Percentiles rank a stretch among this genome's conserved stretches.
Conservation (phyloP, 1,140 invertebrate species). For the Mya arenaria region DNA sequence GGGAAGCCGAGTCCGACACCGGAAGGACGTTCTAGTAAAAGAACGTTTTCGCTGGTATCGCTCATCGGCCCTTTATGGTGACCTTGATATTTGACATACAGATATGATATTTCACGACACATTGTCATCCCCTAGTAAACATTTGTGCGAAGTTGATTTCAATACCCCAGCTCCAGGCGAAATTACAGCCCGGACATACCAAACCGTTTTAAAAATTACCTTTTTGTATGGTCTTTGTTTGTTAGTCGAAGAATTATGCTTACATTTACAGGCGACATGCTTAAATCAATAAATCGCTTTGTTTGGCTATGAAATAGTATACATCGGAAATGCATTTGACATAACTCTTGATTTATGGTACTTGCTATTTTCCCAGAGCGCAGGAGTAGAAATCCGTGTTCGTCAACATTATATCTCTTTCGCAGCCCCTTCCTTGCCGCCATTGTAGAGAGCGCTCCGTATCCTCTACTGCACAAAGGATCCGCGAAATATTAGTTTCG, state of each 20-base stretch:
- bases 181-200: too few species aligned
- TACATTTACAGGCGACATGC: background rate
- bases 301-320: background rate
- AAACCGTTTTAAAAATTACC: too few species aligned
- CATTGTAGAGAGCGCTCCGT: slow-evolving; percentile 64
- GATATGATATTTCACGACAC: too few species aligned
- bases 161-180: too few species aligned
- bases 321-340: background rate
- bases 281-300: background rate
- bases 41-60: too few species aligned
- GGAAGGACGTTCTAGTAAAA: too few species aligned
- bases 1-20: too few species aligned
- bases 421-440: slow-evolving; percentile 50
- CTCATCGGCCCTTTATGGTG: too few species aligned
- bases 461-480: slow-evolving; percentile 60
- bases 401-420: slow-evolving; percentile 60
- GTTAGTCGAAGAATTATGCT: background rate
- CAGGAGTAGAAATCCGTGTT: slow-evolving; percentile 66
- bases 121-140: too few species aligned
- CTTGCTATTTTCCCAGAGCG: slow-evolving; percentile 72
- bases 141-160: too few species aligned
- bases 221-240: too few species aligned
- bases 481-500: background rate
- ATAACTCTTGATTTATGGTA: slow-evolving; percentile 39
- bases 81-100: too few species aligned